Evolutionary conservation across 2,113 vertebrate species (phyloP).

Genomic region (Fukomys damarensis): DNA sequence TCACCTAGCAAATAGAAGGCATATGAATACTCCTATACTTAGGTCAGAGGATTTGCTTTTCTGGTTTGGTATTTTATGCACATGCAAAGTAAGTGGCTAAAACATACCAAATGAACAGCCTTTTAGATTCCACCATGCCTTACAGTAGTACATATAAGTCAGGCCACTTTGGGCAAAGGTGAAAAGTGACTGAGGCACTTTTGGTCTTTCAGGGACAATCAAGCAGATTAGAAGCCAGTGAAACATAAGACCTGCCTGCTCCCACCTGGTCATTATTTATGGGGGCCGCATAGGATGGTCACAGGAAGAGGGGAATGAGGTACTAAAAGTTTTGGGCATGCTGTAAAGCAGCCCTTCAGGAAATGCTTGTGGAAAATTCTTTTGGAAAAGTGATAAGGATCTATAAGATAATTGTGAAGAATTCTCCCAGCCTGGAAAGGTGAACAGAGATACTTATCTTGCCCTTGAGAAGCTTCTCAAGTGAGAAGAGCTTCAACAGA

Average conservation of each 20-base stretch:
- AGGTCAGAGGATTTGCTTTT: slow-evolving; percentile 15
- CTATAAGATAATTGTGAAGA: background rate
- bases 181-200: background rate
- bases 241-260: background rate
- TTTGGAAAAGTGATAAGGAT: background rate
- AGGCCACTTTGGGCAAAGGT: background rate
- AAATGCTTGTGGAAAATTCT: slow-evolving; percentile 16
- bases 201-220: background rate
- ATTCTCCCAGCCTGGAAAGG: background rate
- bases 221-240: background rate
- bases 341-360: slow-evolving; percentile 20
- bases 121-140: background rate
- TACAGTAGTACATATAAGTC: background rate
- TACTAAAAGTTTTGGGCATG: background rate
- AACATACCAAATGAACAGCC: background rate
- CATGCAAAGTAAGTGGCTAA: background rate
- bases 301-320: background rate
- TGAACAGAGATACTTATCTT: background rate
- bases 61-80: slow-evolving; percentile 49
- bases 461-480: slow-evolving; percentile 27
- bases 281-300: background rate
- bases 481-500: background rate
- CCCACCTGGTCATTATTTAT: background rate
- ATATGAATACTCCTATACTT: background rate
- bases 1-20: background rate